Percentiles rank a stretch among this genome's conserved stretches.
phyloP scores from a whole-genome alignment of 2,888 invertebrate species.

The Caenorhabditis sp. region DNA sequence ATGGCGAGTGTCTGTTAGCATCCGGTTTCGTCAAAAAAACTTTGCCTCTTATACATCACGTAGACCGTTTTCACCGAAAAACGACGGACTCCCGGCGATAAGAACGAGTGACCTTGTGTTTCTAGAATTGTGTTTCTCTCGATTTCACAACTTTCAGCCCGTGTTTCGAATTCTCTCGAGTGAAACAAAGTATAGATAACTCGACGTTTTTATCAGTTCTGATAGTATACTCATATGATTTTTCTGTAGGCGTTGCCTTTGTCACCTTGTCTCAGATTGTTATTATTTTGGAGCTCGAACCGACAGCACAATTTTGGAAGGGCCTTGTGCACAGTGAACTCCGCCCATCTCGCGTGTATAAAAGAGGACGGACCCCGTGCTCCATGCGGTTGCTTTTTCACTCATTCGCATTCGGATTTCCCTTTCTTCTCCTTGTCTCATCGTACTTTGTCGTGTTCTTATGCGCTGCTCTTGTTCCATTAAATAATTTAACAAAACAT shows the following conservation, averaged over 20 bases:
- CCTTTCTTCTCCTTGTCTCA: slow-evolving; percentile 12
- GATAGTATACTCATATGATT: not conserved
- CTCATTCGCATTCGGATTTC: slow-evolving; percentile 47
- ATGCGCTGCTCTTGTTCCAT: not conserved
- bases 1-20: slow-evolving; percentile 24
- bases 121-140: slow-evolving; percentile 26
- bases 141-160: slow-evolving; percentile 16
- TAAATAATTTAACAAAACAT: not conserved
- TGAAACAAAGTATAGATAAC: slow-evolving; percentile 4
- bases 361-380: slow-evolving; percentile 30
- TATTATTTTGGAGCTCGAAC: slow-evolving; percentile 18
- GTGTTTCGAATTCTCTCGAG: slow-evolving; percentile 12
- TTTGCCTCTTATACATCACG: slow-evolving; percentile 42
- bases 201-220: not conserved
- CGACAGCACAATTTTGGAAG: slow-evolving; percentile 21
- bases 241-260: not conserved
- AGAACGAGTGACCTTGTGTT: slow-evolving; percentile 16
- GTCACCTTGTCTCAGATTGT: not conserved
- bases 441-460: slow-evolving; percentile 13
- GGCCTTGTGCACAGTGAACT: slow-evolving; percentile 30
- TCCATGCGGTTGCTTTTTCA: slow-evolving; percentile 44
- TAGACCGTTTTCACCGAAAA: slow-evolving; percentile 49
- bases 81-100: slow-evolving; percentile 11
- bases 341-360: slow-evolving; percentile 53
- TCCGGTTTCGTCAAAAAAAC: slow-evolving; percentile 59